Evolutionary conservation across 1,140 invertebrate genomes (phyloP).

Genomic region (Drosophila bocqueti): DNA sequence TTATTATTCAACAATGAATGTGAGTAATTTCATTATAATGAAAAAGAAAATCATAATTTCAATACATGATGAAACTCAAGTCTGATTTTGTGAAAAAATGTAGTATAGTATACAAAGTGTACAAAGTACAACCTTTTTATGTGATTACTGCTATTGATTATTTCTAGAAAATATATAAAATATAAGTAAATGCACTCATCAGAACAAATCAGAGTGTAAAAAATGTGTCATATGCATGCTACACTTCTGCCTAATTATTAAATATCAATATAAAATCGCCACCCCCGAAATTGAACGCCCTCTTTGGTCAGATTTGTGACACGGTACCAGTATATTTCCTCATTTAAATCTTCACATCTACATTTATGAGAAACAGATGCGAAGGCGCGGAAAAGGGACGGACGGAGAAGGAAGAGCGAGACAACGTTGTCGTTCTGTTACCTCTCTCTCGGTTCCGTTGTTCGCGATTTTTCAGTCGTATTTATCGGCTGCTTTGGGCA

Average conservation of each 20-base stretch:
- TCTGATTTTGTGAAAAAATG: not conserved
- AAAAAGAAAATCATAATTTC: slow-evolving; percentile 12
- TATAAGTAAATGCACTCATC: slow-evolving; percentile 5
- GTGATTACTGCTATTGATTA: not conserved
- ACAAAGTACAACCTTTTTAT: not conserved
- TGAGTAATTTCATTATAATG: not conserved
- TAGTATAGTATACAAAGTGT: not conserved
- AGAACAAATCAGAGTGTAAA: slow-evolving; percentile 1
- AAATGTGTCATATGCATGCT: not conserved
- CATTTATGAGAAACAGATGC: slow-evolving; percentile 41
- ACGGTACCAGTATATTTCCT: slow-evolving; percentile 39
- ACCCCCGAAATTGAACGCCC: slow-evolving; percentile 3
- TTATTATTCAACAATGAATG: not conserved
- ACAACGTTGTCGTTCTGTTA: slow-evolving; percentile 17
- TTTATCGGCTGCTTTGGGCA: slow-evolving; percentile 42
- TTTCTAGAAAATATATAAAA: not conserved
- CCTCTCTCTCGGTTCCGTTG: slow-evolving; percentile 11
- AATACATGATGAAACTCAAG: slow-evolving; percentile 6
- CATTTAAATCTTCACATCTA: slow-evolving; percentile 36
- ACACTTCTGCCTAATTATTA: not conserved
- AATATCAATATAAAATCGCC: not conserved
- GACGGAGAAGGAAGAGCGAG: slow-evolving; percentile 7
- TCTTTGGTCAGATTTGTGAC: slow-evolving; percentile 15
- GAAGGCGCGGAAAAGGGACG: slow-evolving; percentile 17
- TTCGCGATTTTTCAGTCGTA: slow-evolving; percentile 29